Base-by-base conservation (phyloP, 2,888 invertebrate genomes). In the Dorcus hopei region DNA sequence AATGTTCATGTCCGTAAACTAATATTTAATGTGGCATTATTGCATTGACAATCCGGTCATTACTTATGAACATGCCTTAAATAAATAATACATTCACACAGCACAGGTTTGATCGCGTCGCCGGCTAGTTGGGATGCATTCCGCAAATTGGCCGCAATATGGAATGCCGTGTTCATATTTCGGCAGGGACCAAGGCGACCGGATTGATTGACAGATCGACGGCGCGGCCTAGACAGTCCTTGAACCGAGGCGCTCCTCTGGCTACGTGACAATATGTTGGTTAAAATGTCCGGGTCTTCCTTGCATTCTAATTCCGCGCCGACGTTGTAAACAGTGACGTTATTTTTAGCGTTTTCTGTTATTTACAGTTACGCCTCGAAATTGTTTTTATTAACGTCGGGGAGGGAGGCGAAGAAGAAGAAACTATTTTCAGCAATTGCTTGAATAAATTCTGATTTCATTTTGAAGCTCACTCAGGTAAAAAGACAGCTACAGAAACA, bases 151-250 rank as follows among this genome's bases (percentile, higher is more conserved):
- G 60, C 57, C 61, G 62, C 61, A 58, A 64, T 65, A 65, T 62
- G 59, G 59, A 64, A 64, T 64, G 63, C 58, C 61, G 64, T 64
- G 63, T 62, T 64, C 66, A 64, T 64, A 66, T 63, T 66, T 66
- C 57, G 66, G 64, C 62, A 63, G 61, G 60, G 64, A 49, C 62
- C 26, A 43, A 53, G 64, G 57, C 57, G 61, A 61, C 61, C 59
- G 59, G 61, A 61, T 64, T 68, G 68, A 66, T 66, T 66, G 68
- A 66, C 68, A 64, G 65, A 65, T 65, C 62, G 65, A 62, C 66
- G 65, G 61, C 63, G 62, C 66, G 68, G 63, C 68, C 68, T 68
- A 66, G 64, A 68, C 65, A 65, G 66, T 65, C 68, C 68, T 68
- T 68, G 68, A 68, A 65, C 66, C 56, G 61, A 55, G 56, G 58